Percentiles rank a stretch among this genome's conserved stretches.
These are phyloP conservation scores for Amphiura filiformis DNA, from an alignment of 35 echinoderm and acorn worm genomes.

Conservation along the genomic window DNA sequence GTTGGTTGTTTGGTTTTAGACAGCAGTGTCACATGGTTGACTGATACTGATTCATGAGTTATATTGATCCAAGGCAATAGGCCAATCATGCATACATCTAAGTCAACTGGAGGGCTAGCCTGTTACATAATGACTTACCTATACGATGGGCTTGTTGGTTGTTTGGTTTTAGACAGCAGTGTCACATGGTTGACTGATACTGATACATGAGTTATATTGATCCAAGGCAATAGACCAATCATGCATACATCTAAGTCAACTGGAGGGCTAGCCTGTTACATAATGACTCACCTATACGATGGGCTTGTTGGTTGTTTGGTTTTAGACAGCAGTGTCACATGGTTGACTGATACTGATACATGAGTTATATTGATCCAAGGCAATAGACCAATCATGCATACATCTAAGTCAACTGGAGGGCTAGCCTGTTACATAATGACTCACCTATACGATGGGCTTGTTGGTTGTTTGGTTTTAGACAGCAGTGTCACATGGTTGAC, in stretches of 20 bases:
- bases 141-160: not conserved
- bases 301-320: too few species aligned
- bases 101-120: not conserved
- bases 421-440: too few species aligned
- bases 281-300: too few species aligned
- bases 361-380: too few species aligned
- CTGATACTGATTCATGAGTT: not conserved
- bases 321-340: too few species aligned
- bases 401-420: too few species aligned
- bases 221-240: too few species aligned
- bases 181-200: not conserved
- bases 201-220: too few species aligned
- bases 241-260: too few species aligned
- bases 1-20: slow-evolving; percentile 9
- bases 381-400: too few species aligned
- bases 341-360: too few species aligned
- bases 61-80: not conserved
- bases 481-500: slow-evolving; percentile 21
- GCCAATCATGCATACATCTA: not conserved
- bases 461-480: slow-evolving; percentile 6
- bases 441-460: slow-evolving; percentile 8
- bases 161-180: slow-evolving; percentile 13
- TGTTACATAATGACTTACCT: not conserved
- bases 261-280: too few species aligned
- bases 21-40: slow-evolving; percentile 20